Base-by-base conservation (phyloP, 2,888 invertebrate genomes). In the Acanthosoma haemorrhoidale region DNA sequence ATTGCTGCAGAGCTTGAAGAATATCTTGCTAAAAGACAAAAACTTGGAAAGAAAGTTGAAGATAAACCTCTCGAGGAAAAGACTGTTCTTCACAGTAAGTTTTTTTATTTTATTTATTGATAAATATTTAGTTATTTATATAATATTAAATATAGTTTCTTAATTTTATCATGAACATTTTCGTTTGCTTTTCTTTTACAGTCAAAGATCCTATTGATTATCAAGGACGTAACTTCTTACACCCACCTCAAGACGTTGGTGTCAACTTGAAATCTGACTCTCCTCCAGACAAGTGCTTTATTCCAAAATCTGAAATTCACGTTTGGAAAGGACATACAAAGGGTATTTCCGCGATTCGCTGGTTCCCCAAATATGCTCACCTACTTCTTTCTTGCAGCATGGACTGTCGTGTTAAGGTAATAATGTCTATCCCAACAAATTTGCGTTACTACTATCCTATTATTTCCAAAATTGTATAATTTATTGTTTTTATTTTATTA, bases 281-380 rank as follows among this genome's bases (percentile, higher is more conserved):
- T 2, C 93, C 95, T 18, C 99, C 99, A 0, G 92, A 94, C 71
- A 91, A 92, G 78, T 98, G 98, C 80, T 98, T 96, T 81, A 82
- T 98, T 69, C 98, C 98, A 4, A 98, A 98, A 84, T 87, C 94
- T 1, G 92, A 94, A 78, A 90, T 98, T 73, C 94, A 95, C 81
- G 94, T 95, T 0, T 98, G 96, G 96, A 88, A 91, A 74, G 98
- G 98, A 0, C 99, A 99, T 82, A 92, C 92, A 21, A 98, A 98
- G 81, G 96, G 96, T 59, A 89, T 99, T 76, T 91, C 97, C 0
- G 91, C 93, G 0, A 94, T 95, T 73, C 87, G 94, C 70, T 97
- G 96, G 94, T 92, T 96, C 78, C 99, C 99, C 0, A 84, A 85
- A 74, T 92, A 95, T 0, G 98, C 96, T 0, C 99, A 99, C 81